Evolutionary conservation across 2,888 invertebrate genomes (phyloP), one percentile per base, ranked within the genome.

Genomic region (Eremobia ochroleuca): DNA sequence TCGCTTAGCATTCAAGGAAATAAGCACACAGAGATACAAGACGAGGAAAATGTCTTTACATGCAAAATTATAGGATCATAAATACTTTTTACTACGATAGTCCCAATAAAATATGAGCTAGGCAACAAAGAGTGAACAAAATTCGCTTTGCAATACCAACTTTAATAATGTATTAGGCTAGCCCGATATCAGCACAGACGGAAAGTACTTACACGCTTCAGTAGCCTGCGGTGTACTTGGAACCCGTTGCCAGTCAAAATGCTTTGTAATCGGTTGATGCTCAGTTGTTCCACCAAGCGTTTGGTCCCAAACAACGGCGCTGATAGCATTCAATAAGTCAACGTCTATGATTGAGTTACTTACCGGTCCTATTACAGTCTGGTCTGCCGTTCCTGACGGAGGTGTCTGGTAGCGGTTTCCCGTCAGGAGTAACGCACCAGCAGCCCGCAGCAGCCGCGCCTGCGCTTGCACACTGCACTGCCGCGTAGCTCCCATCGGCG

Each of bases 391-490:
- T 97, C 83, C 97, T 97, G 21, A 98, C 98, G 9, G 98, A 98
- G 8, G 98, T 98, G 89, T 98, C 98, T 18, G 98, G 98, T 73
- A 99, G 97, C 0, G 98, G 99, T 87, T 97, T 97, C 61, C 99
- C 99, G 87, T 98, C 97, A 25, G 98, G 97, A 1, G 98, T 98
- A 80, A 99, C 99, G 93, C 99, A 99, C 99, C 99, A 99, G 96
- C 99, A 99, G 92, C 97, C 97, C 3, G 98, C 98, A 76, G 97
- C 98, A 76, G 97, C 97, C 11, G 98, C 98, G 75, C 98, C 98
- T 8, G 98, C 98, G 13, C 98, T 98, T 73, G 98, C 98, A 92
- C 99, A 99, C 95, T 99, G 99, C 78, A 98, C 98, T 18, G 98
- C 97, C 1, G 98, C 98, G 94, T 98, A 99, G 4, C 97, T 98